phyloP scores from a whole-genome alignment of 2,888 invertebrate genomes.

The Sthenelais limicola region DNA sequence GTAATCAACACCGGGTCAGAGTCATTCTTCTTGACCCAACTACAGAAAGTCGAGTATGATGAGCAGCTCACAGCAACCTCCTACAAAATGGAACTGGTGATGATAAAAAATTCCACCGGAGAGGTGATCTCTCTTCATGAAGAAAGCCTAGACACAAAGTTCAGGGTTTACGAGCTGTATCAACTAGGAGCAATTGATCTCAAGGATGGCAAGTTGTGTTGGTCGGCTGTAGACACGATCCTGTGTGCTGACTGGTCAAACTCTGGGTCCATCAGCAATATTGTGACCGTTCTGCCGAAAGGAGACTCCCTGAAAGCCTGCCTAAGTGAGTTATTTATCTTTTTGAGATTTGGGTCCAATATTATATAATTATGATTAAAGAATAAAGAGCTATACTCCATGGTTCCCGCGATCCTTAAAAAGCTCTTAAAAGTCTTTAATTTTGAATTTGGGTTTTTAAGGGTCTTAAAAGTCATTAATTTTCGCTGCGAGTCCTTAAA shows the following conservation, averaged over 20 bases:
- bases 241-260: slow-evolving; percentile 37
- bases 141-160: slow-evolving; percentile 3
- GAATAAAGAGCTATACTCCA: too few relatives aligned
- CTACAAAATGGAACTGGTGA: slow-evolving; percentile 12
- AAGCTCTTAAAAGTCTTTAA: too few relatives aligned
- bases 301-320: slow-evolving; percentile 17
- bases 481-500: too few relatives aligned
- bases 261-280: slow-evolving; percentile 6
- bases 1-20: background rate
- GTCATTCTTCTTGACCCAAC: background rate
- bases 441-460: too few relatives aligned
- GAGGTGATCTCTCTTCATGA: background rate
- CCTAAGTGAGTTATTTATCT: slow-evolving; percentile 24
- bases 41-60: slow-evolving; percentile 6
- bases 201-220: slow-evolving; percentile 35
- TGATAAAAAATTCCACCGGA: background rate
- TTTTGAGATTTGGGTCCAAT: too few relatives aligned
- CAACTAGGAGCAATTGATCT: slow-evolving; percentile 19
- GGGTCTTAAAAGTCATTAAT: too few relatives aligned
- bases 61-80: background rate
- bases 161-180: slow-evolving; percentile 1
- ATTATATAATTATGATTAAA: too few relatives aligned
- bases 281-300: slow-evolving; percentile 11
- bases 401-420: too few relatives aligned
- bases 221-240: slow-evolving; percentile 36